Evolutionary conservation across 1,140 invertebrate genomes (phyloP).

Genomic region (Tetramorium alpestre): DNA sequence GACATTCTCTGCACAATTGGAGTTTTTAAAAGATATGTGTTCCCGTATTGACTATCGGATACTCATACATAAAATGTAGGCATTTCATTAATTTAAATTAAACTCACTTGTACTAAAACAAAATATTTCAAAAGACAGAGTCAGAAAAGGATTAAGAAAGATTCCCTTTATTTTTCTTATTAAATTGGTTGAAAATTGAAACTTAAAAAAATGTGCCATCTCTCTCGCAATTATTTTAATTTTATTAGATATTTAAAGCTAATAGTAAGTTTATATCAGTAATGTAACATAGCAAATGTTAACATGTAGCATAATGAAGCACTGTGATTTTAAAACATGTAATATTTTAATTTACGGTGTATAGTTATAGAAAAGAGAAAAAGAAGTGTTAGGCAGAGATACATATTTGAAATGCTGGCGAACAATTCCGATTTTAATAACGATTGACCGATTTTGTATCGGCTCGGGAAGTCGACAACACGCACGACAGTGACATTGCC

Average conservation of each 20-base stretch:
- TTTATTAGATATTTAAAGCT: background rate
- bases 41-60: background rate
- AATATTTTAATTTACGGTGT: background rate
- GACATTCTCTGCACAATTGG: background rate
- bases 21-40: background rate
- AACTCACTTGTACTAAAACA: too few relatives aligned
- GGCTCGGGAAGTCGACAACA: slow-evolving; percentile 62
- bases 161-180: too few relatives aligned
- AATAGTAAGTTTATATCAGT: background rate
- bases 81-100: too few relatives aligned
- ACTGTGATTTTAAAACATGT: background rate
- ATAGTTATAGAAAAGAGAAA: background rate
- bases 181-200: too few relatives aligned
- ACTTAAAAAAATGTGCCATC: too few relatives aligned
- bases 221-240: too few relatives aligned
- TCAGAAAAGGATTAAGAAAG: too few relatives aligned
- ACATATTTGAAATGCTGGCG: background rate
- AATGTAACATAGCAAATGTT: background rate
- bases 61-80: background rate
- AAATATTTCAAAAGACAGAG: too few relatives aligned
- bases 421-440: slow-evolving; percentile 15
- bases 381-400: background rate
- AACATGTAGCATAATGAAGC: background rate
- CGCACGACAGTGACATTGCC: slow-evolving; percentile 76
- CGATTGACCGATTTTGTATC: slow-evolving; percentile 61